Base-by-base conservation (phyloP, 2,888 invertebrate genomes). In the Drosophila siamana region DNA sequence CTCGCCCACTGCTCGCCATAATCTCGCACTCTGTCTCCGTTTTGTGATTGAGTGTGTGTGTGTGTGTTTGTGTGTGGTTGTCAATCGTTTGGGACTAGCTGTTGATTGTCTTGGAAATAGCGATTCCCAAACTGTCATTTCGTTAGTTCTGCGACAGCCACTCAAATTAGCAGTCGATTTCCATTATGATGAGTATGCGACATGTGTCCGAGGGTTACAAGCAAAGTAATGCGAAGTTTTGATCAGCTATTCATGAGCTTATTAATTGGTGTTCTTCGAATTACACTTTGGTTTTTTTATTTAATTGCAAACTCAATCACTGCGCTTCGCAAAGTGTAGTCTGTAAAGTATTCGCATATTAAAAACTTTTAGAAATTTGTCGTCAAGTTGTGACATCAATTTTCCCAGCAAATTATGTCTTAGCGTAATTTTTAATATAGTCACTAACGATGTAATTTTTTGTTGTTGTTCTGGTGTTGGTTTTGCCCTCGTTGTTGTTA, bases 121-220 rank as follows among this genome's bases (percentile, higher is more conserved):
- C 48, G 11, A 41, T 33, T 26, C 33, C 19, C 60, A 54, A 54
- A 22, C 33, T 36, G 40, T 40, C 54, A 51, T 60, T 73, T 56
- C 50, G 52, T 64, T 69, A 57, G 74, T 78, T 74, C 60, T 60
- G 48, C 60, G 75, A 75, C 75, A 76, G 54, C 43, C 57, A 66
- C 66, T 78, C 79, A 70, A 74, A 74, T 75, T 66, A 66, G 62
- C 43, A 60, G 60, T 62, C 51, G 47, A 69, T 60, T 62, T 48
- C 44, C 43, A 52, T 67, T 52, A 78, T 63, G 51, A 78, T 63
- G 51, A 48, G 36, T 22, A 46, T 60, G 48, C n/a, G 24, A 24
- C 46, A 52, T 48, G 50, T 11, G 19, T 30, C 26, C 69, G 63
- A 60, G 78, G 74, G 62, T 4, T 51, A 13, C 2, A 6, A 30